Evolutionary conservation across 1,140 invertebrate species (phyloP), one percentile per base, ranked within the genome.

Genomic region (Stegodyphus mimosarum): DNA sequence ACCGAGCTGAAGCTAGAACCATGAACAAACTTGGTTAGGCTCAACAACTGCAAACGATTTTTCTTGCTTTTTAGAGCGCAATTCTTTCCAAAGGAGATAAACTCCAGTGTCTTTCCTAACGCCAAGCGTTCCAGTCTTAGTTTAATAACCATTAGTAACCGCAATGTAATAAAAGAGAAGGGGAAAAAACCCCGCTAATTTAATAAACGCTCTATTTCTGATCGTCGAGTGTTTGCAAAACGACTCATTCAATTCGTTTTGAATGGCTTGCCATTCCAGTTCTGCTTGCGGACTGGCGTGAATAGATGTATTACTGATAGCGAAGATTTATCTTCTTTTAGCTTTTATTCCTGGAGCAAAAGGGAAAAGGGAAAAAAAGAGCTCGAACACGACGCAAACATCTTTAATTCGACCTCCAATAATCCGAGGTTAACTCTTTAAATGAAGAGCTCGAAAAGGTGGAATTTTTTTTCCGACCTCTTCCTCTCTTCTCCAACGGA

Each of bases 241-340:
- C 63, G 75, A 63, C 75, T 63, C n/a, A 63, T 63, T n/a, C 60
- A 63, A 63, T 63, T n/a, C 33, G 33, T 33, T 33, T 33, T 33
- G 33, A 33, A 33, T 33, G 33, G 33, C 33, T 33, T 33, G 3
- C 33, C 33, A 33, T 33, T 33, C 33, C 33, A 33, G 33, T 33
- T 33, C 33, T 33, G 33, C 33, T 33, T 33, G 33, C 33, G 33
- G 1, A 33, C 33, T 33, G 33, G 33, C 33, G 50, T 77, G 75
- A 77, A 77, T 77, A 77, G 75, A 77, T 77, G 75, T 66, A 77
- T 77, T 77, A 77, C 75, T 63, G 75, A 66, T 77, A 33, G 63
- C 75, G 63, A 9, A 60, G 75, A 67, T 77, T 63, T 63, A 66
- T 77, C 51, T 77, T 51, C 67, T 66, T 49, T 51, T 51, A 18